A percentile compares a stretch with the other conserved stretches of the same genome.
Evolutionary conservation across 2,888 invertebrate species (phyloP).

Genomic region (Caenorhabditis uteleia): DNA sequence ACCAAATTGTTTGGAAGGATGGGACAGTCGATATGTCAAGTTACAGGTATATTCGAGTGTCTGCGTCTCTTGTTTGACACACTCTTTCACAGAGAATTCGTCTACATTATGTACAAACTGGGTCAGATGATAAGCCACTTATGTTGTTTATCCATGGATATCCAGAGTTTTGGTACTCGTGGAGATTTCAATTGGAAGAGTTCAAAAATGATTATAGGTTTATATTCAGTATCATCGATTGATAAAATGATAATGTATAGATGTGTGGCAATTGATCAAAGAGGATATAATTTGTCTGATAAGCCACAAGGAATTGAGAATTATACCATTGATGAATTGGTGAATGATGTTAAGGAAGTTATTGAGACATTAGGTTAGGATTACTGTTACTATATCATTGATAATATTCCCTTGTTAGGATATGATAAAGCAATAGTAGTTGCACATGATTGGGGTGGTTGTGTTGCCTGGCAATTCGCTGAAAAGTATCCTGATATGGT

Average conservation of each 20-base stretch:
- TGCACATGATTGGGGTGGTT: conserved; percentile 74
- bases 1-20: conserved; percentile 41
- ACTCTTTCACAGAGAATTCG: conserved; percentile 27
- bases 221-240: neutral
- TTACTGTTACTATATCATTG: neutral
- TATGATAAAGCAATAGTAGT: conserved; percentile 35
- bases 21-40: conserved; percentile 39
- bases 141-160: conserved; percentile 81
- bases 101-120: conserved; percentile 50
- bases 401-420: conserved; percentile 2
- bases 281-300: conserved; percentile 83
- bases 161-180: conserved; percentile 82
- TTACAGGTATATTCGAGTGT: conserved; percentile 27
- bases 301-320: conserved; percentile 76
- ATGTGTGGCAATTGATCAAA: conserved; percentile 80
- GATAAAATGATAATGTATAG: conserved; percentile 71
- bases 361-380: conserved; percentile 74
- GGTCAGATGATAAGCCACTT: conserved; percentile 74
- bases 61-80: no score
- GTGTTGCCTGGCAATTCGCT: conserved; percentile 76
- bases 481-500: conserved; percentile 70
- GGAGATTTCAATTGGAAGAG: conserved; percentile 78
- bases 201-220: conserved; percentile 71
- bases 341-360: conserved; percentile 77
- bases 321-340: conserved; percentile 76